Conservation (phyloP, 2,113 vertebrate species). For the Cricetomys ansorgei region DNA sequence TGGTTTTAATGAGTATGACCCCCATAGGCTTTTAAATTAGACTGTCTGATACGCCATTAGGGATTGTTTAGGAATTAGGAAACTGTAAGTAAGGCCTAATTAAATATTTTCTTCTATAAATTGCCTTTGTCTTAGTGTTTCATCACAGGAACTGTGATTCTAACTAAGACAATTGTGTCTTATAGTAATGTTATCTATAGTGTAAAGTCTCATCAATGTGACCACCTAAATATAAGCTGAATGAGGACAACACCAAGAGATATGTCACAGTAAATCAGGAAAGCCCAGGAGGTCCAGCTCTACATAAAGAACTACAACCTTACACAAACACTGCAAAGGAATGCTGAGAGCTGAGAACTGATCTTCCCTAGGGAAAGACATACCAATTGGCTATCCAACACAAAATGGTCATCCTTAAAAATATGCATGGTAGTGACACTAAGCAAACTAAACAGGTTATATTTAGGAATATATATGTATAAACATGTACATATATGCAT, state of each 20-base stretch:
- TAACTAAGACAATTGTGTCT: neutral
- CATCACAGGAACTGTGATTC: neutral
- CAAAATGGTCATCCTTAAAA: neutral
- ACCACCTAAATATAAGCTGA: neutral
- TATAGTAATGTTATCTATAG: neutral
- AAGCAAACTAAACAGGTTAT: neutral
- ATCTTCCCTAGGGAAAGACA: too few species aligned
- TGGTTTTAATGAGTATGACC: neutral
- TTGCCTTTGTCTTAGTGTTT: neutral
- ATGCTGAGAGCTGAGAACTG: neutral
- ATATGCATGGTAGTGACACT: neutral
- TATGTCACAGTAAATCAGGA: neutral
- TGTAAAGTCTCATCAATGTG: neutral
- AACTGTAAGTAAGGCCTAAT: neutral
- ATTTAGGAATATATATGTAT: neutral
- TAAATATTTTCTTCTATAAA: neutral
- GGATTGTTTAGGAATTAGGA: neutral
- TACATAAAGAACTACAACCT: neutral
- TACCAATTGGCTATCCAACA: neutral
- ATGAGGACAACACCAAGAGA: neutral
- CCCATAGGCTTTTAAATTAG: neutral
- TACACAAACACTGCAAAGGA: too few species aligned
- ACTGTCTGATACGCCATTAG: fast-evolving
- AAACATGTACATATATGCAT: too few species aligned
- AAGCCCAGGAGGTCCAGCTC: neutral